Evolutionary conservation across 2,888 invertebrate species (phyloP), one percentile per base, ranked within the genome.

Genomic region (Lochmaea crataegi): DNA sequence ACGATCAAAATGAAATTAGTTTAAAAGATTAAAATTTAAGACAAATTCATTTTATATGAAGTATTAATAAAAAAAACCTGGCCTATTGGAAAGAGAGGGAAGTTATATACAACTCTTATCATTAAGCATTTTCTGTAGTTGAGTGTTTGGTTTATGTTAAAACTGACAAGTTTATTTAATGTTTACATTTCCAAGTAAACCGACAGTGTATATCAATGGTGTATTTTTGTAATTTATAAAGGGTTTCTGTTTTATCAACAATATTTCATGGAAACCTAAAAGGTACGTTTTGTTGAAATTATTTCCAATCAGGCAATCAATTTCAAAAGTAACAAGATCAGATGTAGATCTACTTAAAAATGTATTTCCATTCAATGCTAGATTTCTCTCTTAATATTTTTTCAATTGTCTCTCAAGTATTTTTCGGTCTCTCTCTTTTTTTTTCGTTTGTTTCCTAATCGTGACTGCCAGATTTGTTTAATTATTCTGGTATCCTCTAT

Each of bases 81-180:
- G 60, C 60, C 60, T 60, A 38, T 60, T 38, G 22, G 41, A 45
- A 64, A 56, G 69, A 69, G 69, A 63, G 69, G 69, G 69, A 69
- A 63, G 22, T 64, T 64, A n/a, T n/a, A n/a, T n/a, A 56, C 64
- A 69, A 64, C 58, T 56, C 63, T 69, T 64, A 69, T 69, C 69
- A 69, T 45, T 32, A 58, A 61, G 18, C 63, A 53, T 69, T 69
- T 63, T 61, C 61, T 18, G 38, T 68, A 53, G 41, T 61, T 41
- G 58, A 45, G 42, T 69, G 56, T 69, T 69, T 69, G 69, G 69
- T 69, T 69, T 69, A 69, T 69, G 64, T 69, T 69, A 69, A 64
- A 69, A 12, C 69, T 64, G 69, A 69, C 69, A 69, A 69, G 69
- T 64, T 69, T 69, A 64, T 69, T 69, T 69, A 48, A 68, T 63